Base-by-base conservation (phyloP, 2,888 invertebrate genomes). In the Caradrina clavipalpis region DNA sequence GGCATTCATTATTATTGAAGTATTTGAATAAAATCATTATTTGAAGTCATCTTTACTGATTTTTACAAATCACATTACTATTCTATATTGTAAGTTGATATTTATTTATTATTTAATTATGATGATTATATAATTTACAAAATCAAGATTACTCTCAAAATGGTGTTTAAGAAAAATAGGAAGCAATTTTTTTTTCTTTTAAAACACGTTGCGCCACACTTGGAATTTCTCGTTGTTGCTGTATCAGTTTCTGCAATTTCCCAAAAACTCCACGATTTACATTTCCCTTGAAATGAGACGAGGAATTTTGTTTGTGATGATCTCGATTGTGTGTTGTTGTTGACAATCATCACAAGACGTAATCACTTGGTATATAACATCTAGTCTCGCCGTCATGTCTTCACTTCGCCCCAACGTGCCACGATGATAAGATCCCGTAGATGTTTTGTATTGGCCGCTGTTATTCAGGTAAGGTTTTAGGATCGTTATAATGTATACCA, bases 241-340 rank as follows among this genome's bases (percentile, higher is more conserved):
- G 26, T 26, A 31, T 31, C 8, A 8, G 35, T 35, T 31, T 31
- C 31, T 31, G 31, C 26, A 3, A 26, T 26, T 26, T 26, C 4
- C 2, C 4, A 3, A 26, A 26, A 26, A 26, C 4, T 26, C 4
- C 2, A 26, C 26, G 26, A 26, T 26, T 26, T 26, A 26, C 2
- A 26, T 26, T 15, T 17, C 17, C 3, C 17, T 4, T 17, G 17
- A 21, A 57, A 13, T 39, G 4, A 11, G 7, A 7, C 2, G 35
- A 55, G 59, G 58, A 73, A 67, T 74, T 54, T 59, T 74, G 67
- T 67, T 50, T 35, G 26, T 19, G 6, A 54, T 35, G 31, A 17
- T 55, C 6, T 42, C n/a, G 8, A 13, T 3, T 42, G n/a, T 47
- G 19, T 58, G n/a, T 22, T 42, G 1, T 42, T 70, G 55, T 67